A percentile compares a stretch with the other conserved stretches of the same genome.
phyloP scores from a whole-genome alignment of 2,113 vertebrate genomes.

The Pygoscelis antarcticus region DNA sequence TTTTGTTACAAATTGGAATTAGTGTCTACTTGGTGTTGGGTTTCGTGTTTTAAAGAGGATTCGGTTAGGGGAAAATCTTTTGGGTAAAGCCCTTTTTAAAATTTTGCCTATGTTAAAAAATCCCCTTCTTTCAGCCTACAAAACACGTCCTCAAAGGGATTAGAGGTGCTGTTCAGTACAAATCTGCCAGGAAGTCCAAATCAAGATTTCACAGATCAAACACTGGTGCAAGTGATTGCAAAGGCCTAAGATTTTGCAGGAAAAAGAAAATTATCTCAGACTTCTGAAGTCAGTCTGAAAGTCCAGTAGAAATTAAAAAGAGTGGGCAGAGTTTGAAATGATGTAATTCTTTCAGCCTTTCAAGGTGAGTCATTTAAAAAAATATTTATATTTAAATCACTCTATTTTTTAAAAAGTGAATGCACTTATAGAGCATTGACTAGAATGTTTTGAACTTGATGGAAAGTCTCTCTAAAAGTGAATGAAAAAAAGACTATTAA shows the following conservation, averaged over 20 bases:
- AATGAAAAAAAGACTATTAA: background rate
- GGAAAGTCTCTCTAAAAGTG: background rate
- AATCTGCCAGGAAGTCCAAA: conserved; percentile 38
- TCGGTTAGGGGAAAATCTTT: conserved; percentile 27
- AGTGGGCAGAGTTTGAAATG: background rate
- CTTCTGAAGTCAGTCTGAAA: background rate
- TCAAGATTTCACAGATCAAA: conserved; percentile 8
- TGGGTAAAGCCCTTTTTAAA: conserved; percentile 17
- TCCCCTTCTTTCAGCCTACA: background rate
- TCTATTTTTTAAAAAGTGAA: background rate
- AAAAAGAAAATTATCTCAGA: background rate
- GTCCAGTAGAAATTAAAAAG: background rate
- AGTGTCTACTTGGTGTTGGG: conserved; percentile 44
- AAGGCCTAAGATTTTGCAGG: background rate
- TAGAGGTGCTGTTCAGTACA: conserved; percentile 8
- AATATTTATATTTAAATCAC: background rate
- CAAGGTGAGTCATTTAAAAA: background rate
- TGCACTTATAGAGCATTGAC: background rate
- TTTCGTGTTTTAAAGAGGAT: conserved; percentile 54
- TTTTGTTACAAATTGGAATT: conserved; percentile 75
- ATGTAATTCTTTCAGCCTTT: background rate
- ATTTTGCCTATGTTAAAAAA: conserved; percentile 38
- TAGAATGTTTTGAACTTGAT: background rate
- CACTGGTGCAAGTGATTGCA: background rate
- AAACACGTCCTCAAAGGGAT: conserved; percentile 20